These are phyloP conservation scores for Corythoichthys haematopterus DNA, from an alignment of 2,113 vertebrate genomes.

Conservation along the genomic window DNA sequence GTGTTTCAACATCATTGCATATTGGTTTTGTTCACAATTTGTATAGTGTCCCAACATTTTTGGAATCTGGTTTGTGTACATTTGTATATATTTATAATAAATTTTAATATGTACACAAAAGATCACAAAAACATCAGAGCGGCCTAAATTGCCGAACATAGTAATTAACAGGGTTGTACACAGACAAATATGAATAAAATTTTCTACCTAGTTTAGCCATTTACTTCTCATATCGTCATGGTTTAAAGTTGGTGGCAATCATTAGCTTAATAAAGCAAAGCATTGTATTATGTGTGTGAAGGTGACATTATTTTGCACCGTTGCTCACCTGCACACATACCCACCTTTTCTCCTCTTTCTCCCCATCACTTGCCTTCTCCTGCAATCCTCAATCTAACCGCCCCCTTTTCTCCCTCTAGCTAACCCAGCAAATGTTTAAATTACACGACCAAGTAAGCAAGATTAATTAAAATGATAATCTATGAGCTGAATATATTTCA, in stretches of 20 bases:
- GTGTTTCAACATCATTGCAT: no score
- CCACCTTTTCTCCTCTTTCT: slow-evolving; percentile 23
- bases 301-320: slow-evolving; percentile 38
- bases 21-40: no score
- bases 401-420: slow-evolving; percentile 41
- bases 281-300: slow-evolving; percentile 26
- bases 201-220: slow-evolving; percentile 8
- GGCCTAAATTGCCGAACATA: background rate
- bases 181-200: no score
- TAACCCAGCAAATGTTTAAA: slow-evolving; percentile 75
- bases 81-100: no score
- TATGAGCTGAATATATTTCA: slow-evolving; percentile 64
- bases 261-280: slow-evolving; percentile 26
- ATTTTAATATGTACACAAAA: no score
- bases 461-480: slow-evolving; percentile 79
- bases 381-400: slow-evolving; percentile 30
- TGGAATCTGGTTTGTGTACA: no score
- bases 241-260: slow-evolving; percentile 17
- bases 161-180: background rate
- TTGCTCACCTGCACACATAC: slow-evolving; percentile 20
- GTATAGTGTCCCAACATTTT: no score
- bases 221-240: slow-evolving; percentile 11
- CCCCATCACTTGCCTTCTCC: slow-evolving; percentile 34
- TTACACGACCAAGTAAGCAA: slow-evolving; percentile 78
- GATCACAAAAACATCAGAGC: no score